Conservation (phyloP, 2,113 vertebrate genomes). For the Chaetura pelagica region DNA sequence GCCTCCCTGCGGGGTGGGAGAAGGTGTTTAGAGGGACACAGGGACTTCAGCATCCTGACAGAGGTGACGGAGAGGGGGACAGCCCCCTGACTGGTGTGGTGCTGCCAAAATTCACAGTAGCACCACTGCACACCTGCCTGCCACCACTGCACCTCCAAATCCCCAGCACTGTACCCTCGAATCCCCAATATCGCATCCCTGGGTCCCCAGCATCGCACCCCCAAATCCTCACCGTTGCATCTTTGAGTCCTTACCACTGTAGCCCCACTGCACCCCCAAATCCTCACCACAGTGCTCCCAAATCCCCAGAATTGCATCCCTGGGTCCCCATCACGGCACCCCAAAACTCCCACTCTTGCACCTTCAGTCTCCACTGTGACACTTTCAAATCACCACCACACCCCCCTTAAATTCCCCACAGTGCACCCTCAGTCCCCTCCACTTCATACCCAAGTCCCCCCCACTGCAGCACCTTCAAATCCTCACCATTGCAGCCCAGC, state of each 20-base stretch:
- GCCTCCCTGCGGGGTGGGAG: constrained; percentile 10
- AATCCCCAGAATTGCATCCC: neutral
- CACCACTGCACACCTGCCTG: neutral
- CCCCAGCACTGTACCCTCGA: no score
- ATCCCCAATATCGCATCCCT: rapidly evolving
- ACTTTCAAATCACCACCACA: no score
- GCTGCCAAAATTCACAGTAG: neutral
- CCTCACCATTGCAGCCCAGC: neutral
- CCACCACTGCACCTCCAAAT: neutral
- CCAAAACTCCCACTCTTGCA: rapidly evolving
- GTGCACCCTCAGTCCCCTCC: no score
- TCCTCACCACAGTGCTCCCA: rapidly evolving
- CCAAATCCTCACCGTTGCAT: neutral
- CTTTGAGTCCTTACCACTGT: no score
- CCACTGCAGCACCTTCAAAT: no score
- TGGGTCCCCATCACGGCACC: no score
- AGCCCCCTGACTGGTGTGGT: rapidly evolving
- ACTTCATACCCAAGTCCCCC: no score
- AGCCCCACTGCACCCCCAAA: no score
- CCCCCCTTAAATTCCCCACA: no score
- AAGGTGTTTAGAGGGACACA: rapidly evolving
- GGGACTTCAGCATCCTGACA: neutral
- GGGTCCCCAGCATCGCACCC: no score
- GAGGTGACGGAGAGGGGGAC: rapidly evolving
- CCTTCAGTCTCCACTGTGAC: no score